These are phyloP conservation scores for Danionella dracula DNA, from an alignment of 2,797 vertebrate species.

Conservation along the genomic window DNA sequence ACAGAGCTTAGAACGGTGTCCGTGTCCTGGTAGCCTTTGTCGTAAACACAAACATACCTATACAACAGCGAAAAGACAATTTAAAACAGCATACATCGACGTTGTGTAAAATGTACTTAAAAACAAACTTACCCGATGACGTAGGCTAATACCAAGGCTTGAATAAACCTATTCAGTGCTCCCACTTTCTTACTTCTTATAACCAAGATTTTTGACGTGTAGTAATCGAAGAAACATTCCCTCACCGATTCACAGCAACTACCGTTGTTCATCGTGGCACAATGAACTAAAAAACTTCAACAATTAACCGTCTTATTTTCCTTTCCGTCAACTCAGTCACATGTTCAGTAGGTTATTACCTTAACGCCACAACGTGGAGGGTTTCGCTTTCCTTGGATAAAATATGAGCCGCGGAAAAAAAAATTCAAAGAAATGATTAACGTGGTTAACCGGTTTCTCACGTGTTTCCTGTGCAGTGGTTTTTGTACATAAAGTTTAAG, in stretches of 20 bases:
- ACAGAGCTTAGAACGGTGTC: slow-evolving; percentile 77
- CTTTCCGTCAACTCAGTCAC: not conserved
- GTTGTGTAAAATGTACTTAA: not conserved
- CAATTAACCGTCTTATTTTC: not conserved
- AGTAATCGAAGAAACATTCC: slow-evolving; percentile 46
- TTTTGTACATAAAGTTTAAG: too few relatives aligned
- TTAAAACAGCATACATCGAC: not conserved
- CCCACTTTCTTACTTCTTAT: slow-evolving; percentile 48
- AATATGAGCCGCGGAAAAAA: not conserved
- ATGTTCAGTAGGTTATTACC: not conserved
- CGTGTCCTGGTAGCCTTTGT: slow-evolving; percentile 72
- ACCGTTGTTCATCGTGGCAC: not conserved
- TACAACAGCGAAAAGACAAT: not conserved
- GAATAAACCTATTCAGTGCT: slow-evolving; percentile 40
- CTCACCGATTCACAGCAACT: slow-evolving; percentile 22
- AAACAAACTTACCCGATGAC: slow-evolving; percentile 44
- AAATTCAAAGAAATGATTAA: not conserved
- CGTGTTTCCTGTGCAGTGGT: not conserved
- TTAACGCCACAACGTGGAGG: not conserved
- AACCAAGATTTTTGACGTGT: slow-evolving; percentile 44
- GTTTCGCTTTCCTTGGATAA: not conserved
- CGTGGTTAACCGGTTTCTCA: not conserved
- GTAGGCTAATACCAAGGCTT: slow-evolving; percentile 48
- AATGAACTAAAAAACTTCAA: slow-evolving; percentile 44
- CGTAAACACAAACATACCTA: slow-evolving; percentile 56